phyloP scores from a whole-genome alignment of 1,140 invertebrate genomes.

The Wiebesia pumilae region DNA sequence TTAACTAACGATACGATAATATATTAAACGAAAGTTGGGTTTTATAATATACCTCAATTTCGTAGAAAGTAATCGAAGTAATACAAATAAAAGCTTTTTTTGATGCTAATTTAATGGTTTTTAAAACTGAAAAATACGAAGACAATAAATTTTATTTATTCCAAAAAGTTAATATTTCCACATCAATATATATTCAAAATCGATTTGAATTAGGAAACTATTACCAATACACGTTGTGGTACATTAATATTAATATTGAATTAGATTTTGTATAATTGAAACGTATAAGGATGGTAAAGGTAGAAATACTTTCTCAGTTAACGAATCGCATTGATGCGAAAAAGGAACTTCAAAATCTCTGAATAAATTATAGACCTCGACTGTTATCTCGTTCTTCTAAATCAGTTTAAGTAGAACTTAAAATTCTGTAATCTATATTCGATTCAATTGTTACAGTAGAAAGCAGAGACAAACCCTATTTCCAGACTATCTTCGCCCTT shows the following conservation, averaged over 20 bases:
- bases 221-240: not conserved
- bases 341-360: not conserved
- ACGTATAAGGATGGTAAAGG: not conserved
- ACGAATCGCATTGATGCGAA: not conserved
- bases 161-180: no score
- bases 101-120: no score
- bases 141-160: no score
- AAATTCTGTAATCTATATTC: not conserved
- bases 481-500: not conserved
- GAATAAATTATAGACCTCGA: not conserved
- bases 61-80: no score
- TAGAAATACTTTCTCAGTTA: conserved; percentile 23
- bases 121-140: no score
- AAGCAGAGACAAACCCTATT: not conserved
- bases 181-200: not conserved
- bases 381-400: not conserved
- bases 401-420: conserved; percentile 9
- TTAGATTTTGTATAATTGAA: conserved; percentile 3
- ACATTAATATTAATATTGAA: conserved; percentile 14
- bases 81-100: no score
- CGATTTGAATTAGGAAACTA: not conserved
- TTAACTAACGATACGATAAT: no score
- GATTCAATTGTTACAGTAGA: not conserved
- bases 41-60: no score
- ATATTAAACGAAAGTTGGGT: no score